These are phyloP conservation scores for Tenodera sinensis DNA, from an alignment of 2,888 invertebrate genomes.

Conservation along the genomic window DNA sequence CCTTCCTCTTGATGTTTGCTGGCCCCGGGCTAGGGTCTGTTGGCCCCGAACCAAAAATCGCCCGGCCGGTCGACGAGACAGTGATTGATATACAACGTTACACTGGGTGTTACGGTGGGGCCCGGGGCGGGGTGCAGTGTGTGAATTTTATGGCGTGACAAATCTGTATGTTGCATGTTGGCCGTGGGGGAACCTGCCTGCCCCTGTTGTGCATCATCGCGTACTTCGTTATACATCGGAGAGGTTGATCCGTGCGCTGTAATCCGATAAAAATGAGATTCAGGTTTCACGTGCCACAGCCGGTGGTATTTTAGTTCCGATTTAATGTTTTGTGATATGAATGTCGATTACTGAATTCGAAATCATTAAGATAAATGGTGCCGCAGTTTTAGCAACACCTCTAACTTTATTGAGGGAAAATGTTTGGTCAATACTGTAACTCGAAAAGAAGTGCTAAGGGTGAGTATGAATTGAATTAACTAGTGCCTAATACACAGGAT, in stretches of 20 bases:
- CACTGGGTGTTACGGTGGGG: background rate
- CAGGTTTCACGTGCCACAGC: background rate
- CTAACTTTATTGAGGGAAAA: background rate
- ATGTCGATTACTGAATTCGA: background rate
- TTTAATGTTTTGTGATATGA: background rate
- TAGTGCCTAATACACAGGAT: too few species aligned
- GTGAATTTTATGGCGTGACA: slow-evolving; percentile 30
- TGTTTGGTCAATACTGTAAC: too few species aligned
- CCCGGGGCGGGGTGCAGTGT: slow-evolving; percentile 2
- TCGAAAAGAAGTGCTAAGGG: background rate
- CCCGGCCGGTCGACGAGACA: background rate
- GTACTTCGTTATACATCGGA: background rate
- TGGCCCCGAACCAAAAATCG: slow-evolving; percentile 1
- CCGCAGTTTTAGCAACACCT: background rate
- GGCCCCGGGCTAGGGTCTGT: background rate
- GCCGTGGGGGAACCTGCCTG: background rate
- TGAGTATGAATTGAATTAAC: too few species aligned
- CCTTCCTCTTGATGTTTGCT: background rate
- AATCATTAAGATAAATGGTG: background rate
- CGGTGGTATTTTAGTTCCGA: background rate
- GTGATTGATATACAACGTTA: slow-evolving; percentile 1
- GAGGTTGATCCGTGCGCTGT: background rate
- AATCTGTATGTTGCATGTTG: slow-evolving; percentile 26
- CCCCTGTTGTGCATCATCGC: background rate
- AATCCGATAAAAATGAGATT: background rate